These are phyloP conservation scores for Tragelaphus strepsiceros DNA, from an alignment of 2,113 vertebrate genomes.

Conservation along the genomic window DNA sequence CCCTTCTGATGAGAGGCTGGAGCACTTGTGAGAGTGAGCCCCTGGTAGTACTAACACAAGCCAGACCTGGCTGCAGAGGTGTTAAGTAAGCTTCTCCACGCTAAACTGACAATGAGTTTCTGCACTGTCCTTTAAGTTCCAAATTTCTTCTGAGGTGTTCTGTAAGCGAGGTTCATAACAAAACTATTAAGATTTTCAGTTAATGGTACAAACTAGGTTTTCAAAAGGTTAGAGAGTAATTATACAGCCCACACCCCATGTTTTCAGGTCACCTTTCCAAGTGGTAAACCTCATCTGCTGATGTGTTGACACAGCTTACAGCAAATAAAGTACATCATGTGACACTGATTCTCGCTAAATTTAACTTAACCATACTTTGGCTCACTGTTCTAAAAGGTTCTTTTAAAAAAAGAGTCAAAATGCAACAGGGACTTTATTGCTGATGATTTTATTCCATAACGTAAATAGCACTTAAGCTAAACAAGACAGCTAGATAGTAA, in stretches of 20 bases:
- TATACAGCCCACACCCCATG: neutral
- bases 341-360: neutral
- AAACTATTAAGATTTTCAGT: conserved; percentile 5
- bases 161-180: neutral
- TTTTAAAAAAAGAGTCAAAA: conserved; percentile 16
- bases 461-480: conserved; percentile 22
- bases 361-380: neutral
- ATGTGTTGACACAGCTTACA: neutral
- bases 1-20: neutral
- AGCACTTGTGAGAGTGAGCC: neutral
- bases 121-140: conserved; percentile 25
- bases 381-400: neutral
- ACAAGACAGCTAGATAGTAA: neutral
- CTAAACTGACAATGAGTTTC: conserved; percentile 48
- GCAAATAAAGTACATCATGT: neutral
- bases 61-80: conserved; percentile 42
- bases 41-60: conserved; percentile 20
- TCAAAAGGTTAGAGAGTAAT: neutral
- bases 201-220: neutral
- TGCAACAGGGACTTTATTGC: neutral
- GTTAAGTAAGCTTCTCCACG: conserved; percentile 43
- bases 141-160: conserved; percentile 32
- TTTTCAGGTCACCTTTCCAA: conserved; percentile 29
- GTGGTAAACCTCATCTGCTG: neutral
- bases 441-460: neutral